Evolutionary conservation across 1,140 invertebrate genomes (phyloP).

Genomic region (Homarus americanus): DNA sequence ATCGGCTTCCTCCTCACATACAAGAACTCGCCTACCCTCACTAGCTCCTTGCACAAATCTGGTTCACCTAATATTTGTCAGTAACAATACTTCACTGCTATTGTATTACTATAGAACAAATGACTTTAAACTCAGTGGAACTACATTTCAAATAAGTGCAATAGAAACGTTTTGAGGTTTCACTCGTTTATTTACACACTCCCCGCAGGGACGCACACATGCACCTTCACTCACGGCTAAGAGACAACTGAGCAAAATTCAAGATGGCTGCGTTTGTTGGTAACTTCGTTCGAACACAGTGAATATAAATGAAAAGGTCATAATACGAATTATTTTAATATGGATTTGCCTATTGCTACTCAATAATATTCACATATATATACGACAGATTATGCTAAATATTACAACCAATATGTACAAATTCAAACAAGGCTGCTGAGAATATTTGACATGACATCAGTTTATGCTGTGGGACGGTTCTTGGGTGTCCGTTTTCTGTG

Average conservation of each 20-base stretch:
- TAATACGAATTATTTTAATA: not conserved
- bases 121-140: not conserved
- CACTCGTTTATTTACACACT: not conserved
- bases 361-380: not conserved
- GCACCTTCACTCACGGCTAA: not conserved
- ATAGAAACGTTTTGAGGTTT: not conserved
- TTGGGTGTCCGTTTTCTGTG: not conserved
- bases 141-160: not conserved
- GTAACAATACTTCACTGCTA: not conserved
- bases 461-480: not conserved
- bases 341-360: too few relatives aligned
- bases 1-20: not conserved
- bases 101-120: not conserved
- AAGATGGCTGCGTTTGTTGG: constrained; percentile 16
- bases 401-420: not conserved
- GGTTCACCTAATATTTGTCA: not conserved
- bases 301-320: not conserved
- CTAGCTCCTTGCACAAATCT: not conserved
- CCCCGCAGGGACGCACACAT: not conserved
- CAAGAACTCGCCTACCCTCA: too few relatives aligned
- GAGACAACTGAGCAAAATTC: constrained; percentile 4
- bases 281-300: not conserved
- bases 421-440: not conserved
- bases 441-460: not conserved
- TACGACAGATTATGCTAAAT: not conserved